These are phyloP conservation scores for Phenganax stokvisi DNA, from an alignment of 92 coral and sea anemone genomes.

Conservation along the genomic window DNA sequence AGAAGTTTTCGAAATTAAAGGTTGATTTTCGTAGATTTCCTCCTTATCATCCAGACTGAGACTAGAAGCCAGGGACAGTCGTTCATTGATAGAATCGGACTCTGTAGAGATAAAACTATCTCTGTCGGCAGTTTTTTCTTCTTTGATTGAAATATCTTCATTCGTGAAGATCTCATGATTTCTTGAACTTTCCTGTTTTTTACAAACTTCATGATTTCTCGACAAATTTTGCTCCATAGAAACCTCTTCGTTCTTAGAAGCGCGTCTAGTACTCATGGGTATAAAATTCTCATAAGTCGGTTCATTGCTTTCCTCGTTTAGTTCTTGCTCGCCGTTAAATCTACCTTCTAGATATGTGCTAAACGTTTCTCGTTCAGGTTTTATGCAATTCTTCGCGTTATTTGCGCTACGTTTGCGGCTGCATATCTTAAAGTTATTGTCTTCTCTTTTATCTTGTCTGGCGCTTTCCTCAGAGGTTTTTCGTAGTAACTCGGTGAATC, in stretches of 20 bases:
- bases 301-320: neutral
- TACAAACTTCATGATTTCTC: too few species aligned
- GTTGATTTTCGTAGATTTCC: constrained; percentile 13
- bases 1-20: constrained; percentile 24
- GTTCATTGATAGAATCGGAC: neutral
- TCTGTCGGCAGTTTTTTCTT: neutral
- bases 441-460: neutral
- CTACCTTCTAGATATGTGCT: constrained; percentile 32
- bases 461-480: neutral
- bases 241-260: too few species aligned
- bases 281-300: constrained; percentile 7
- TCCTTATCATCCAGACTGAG: constrained; percentile 24
- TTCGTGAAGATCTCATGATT: too few species aligned
- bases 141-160: too few species aligned
- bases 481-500: constrained; percentile 1
- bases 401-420: neutral
- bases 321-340: neutral
- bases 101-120: neutral
- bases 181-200: too few species aligned
- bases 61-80: constrained; percentile 17
- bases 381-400: neutral
- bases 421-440: neutral
- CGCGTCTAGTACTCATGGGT: too few species aligned
- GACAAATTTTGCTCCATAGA: too few species aligned
- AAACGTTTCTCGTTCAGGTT: constrained; percentile 11